Evolutionary conservation across 2,113 vertebrate species (phyloP).

Genomic region (Ameiurus melas): DNA sequence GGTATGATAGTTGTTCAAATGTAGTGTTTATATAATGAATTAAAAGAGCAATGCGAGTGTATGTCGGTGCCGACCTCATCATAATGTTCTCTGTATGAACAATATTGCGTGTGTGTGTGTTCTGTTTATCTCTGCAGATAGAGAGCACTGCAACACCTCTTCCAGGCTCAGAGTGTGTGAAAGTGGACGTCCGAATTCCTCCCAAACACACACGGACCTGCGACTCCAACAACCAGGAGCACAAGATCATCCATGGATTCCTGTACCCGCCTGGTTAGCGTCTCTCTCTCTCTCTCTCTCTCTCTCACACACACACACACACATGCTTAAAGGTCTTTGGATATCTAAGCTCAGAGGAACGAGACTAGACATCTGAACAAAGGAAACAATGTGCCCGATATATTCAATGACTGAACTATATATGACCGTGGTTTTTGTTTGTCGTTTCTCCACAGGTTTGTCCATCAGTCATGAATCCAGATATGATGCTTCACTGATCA

Average conservation of each 20-base stretch:
- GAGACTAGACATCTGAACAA: not conserved
- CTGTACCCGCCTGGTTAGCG: slow-evolving; percentile 90
- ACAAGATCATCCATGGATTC: slow-evolving; percentile 81
- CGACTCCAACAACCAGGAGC: slow-evolving; percentile 73
- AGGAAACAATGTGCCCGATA: not conserved
- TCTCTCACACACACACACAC: not conserved
- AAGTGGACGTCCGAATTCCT: slow-evolving; percentile 82
- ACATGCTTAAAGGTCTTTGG: not conserved
- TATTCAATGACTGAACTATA: not conserved
- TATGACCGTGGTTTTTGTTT: not conserved
- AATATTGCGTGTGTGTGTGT: not conserved
- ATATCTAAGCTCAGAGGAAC: not conserved
- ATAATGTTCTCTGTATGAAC: not conserved
- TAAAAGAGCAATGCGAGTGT: not conserved
- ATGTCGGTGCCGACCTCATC: not conserved
- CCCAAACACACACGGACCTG: slow-evolving; percentile 86
- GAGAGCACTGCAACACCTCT: slow-evolving; percentile 75
- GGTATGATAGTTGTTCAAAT: not conserved
- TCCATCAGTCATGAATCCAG: slow-evolving; percentile 85
- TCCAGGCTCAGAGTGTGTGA: slow-evolving; percentile 72
- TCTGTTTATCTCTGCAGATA: not conserved
- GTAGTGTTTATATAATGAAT: not conserved
- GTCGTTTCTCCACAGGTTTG: slow-evolving; percentile 75
- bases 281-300: not conserved
- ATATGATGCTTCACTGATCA: slow-evolving; percentile 88